phyloP scores from a whole-genome alignment of 92 coral and sea anemone genomes.

The Palythoa caribaeorum region DNA sequence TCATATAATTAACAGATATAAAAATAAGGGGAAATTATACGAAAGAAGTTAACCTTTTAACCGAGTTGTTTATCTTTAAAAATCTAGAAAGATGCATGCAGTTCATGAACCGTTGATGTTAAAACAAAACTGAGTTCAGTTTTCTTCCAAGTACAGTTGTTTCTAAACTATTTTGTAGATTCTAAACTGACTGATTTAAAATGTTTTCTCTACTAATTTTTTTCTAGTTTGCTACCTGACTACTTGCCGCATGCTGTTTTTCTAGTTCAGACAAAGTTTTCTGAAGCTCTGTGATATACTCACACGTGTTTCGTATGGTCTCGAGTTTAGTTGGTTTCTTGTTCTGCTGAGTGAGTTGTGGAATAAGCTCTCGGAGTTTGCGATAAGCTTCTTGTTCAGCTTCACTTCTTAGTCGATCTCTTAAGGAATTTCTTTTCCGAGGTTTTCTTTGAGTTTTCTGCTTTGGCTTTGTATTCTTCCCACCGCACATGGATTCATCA shows the following conservation, averaged over 20 bases:
- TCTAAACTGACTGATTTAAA: neutral
- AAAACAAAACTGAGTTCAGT: neutral
- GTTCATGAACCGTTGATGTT: too few species aligned
- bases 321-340: conserved; percentile 84
- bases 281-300: conserved; percentile 76
- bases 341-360: conserved; percentile 56
- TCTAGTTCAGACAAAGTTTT: conserved; percentile 60
- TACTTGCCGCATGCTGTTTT: conserved; percentile 17
- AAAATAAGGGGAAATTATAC: neutral
- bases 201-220: too few species aligned
- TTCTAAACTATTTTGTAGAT: neutral
- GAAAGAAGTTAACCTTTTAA: neutral
- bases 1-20: neutral
- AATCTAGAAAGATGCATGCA: neutral
- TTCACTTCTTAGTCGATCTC: conserved; percentile 75
- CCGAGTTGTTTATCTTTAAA: neutral
- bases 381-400: conserved; percentile 91
- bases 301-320: conserved; percentile 77
- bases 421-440: conserved; percentile 68
- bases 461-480: neutral
- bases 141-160: neutral
- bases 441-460: conserved; percentile 46
- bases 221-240: neutral
- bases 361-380: conserved; percentile 79
- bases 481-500: neutral